Conservation (phyloP, 2,888 invertebrate species). For the Nysson spinosus region DNA sequence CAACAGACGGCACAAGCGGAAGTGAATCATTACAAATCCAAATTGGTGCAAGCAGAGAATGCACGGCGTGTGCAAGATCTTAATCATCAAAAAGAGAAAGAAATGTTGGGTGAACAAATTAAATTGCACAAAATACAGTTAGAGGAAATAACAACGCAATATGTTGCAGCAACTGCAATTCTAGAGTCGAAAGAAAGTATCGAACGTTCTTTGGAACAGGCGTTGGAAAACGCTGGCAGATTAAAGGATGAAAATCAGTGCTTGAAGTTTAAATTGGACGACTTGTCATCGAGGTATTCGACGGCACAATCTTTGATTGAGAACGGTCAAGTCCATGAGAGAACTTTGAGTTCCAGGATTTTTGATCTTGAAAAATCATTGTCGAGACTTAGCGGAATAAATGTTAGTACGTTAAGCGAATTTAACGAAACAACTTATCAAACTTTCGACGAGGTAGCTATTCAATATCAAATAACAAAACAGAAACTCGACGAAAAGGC, state of each 20-base stretch:
- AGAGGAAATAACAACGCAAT: conserved; percentile 72
- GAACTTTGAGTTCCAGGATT: conserved; percentile 61
- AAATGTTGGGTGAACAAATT: conserved; percentile 68
- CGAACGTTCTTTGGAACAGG: conserved; percentile 73
- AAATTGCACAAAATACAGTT: conserved; percentile 68
- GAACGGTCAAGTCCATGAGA: conserved; percentile 66
- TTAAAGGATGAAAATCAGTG: conserved; percentile 68
- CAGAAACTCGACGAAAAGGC: conserved; percentile 71
- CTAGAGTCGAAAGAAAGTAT: conserved; percentile 74
- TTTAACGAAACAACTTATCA: conserved; percentile 73
- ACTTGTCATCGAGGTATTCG: conserved; percentile 67
- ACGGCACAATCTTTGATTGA: conserved; percentile 69
- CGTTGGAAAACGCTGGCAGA: conserved; percentile 62
- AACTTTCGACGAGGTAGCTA: conserved; percentile 67
- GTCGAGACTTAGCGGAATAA: conserved; percentile 67
- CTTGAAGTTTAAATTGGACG: conserved; percentile 67
- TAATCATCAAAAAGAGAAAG: conserved; percentile 62
- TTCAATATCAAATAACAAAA: conserved; percentile 67
- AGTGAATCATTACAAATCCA: conserved; percentile 55
- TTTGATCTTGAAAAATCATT: conserved; percentile 67
- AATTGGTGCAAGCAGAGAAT: conserved; percentile 57
- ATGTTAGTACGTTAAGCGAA: conserved; percentile 64
- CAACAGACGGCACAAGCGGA: conserved; percentile 63
- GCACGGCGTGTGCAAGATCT: conserved; percentile 50
- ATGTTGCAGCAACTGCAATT: conserved; percentile 66